Evolutionary conservation across 2,113 vertebrate genomes (phyloP), one percentile per base, ranked within the genome.

Genomic region (Copsychus sechellarum): DNA sequence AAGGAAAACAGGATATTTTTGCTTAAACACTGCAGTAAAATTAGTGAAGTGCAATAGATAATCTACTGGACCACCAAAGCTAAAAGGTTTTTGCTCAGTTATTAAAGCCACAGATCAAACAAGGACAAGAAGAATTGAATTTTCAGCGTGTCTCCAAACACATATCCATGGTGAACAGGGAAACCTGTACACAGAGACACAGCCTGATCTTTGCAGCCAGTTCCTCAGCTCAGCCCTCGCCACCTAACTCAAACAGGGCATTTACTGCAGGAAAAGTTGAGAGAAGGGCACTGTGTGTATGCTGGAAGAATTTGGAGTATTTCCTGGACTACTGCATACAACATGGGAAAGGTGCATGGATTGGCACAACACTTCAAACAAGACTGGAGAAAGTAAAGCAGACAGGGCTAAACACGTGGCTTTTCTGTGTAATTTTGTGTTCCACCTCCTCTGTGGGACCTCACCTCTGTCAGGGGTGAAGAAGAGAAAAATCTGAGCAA

Each of bases 1-100:
- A 83, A 90, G 79, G 92, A 91, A 96, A 97, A 88, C 72, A 86
- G 88, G 78, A 77, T 89, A 80, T 89, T 86, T 93, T 96, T 95
- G 86, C 78, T 96, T 96, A 38, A 92, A 62, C 7, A 64, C 33
- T 69, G 45, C 26, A 24, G 62, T 47, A 60, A 86, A 88, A 93
- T 74, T 81, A 95, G 77, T 62, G 64, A 86, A 89, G 77, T 86
- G 51, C 89, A 94, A 90, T 54, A 85, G 78, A 91, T 95, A 95
- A 96, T 78, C 77, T 67, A 93, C 67, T 69, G 0, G 71, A 88
- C 86, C 83, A 95, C 86, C 70, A 77, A 92, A 80, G 76, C 33
- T 53, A 94, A 95, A 93, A 85, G 81, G 57, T 56, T 94, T 86
- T 86, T 88, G 42, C 66, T 91, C 34, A 0, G 77, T 94, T 94